phyloP scores from a whole-genome alignment of 2,888 invertebrate genomes.

The Orchesellides sinensis region DNA sequence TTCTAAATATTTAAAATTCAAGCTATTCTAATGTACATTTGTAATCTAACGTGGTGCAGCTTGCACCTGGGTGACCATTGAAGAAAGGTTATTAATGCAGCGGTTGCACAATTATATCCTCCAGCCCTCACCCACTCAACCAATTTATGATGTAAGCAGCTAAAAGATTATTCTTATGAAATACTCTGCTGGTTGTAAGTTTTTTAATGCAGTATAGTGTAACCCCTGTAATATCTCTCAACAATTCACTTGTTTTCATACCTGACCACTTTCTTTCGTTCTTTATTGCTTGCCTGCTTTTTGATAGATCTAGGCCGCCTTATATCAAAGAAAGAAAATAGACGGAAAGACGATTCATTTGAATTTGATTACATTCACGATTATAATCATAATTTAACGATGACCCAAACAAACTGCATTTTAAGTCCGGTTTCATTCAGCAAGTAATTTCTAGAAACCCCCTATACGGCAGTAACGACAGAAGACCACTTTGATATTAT shows the following conservation, averaged over 20 bases:
- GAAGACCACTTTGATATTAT: slow-evolving; percentile 30
- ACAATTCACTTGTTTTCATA: background rate
- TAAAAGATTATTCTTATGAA: too few species aligned
- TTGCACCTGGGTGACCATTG: too few species aligned
- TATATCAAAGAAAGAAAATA: slow-evolving; percentile 9
- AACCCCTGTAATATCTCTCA: too few species aligned
- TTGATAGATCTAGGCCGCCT: slow-evolving; percentile 17
- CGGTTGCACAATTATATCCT: too few species aligned
- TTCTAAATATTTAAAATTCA: too few species aligned
- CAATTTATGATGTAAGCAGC: too few species aligned
- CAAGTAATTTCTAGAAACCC: background rate
- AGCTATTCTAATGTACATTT: too few species aligned
- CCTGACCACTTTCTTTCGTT: slow-evolving; percentile 14
- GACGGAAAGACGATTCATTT: slow-evolving; percentile 15
- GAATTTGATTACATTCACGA: slow-evolving; percentile 43
- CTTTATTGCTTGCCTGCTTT: background rate
- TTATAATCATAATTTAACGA: slow-evolving; percentile 33
- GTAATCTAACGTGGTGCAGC: too few species aligned
- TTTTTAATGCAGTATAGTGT: too few species aligned
- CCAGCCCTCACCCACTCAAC: too few species aligned
- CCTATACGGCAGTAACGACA: slow-evolving; percentile 29
- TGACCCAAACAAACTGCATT: slow-evolving; percentile 11
- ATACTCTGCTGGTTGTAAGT: too few species aligned
- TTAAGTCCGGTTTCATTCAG: background rate
- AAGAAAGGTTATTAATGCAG: too few species aligned